Base-by-base conservation (phyloP, 2,797 vertebrate species). In the Danio kyathit region DNA sequence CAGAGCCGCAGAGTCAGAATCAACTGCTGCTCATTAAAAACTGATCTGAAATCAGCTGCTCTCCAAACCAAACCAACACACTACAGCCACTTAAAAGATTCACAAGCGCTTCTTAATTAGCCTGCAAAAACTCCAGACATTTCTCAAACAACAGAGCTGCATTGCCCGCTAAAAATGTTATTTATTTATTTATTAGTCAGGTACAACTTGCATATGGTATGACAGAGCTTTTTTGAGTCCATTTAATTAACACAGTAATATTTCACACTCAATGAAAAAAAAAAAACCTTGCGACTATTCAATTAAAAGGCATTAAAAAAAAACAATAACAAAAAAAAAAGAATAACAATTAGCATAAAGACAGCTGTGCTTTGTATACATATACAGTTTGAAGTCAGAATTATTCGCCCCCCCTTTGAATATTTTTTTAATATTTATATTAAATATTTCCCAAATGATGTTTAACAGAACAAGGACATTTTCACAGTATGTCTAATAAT, bases 21-120 rank as follows among this genome's bases (percentile, higher is more conserved):
- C 29, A 29, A 29, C 38, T 12, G 6, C 5, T 11, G 48, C 57
- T 78, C 67, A 82, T 78, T 77, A 82, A 77, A 77, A 72, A 48
- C 52, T 29, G 29, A 29, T 29, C 29, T 29, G 29, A 29, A 1
- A 29, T 29, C 29, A 29, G 54, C 79, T 61, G 65, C 46, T 51
- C 21, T 76, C 56, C 40, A 41, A 82, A 77, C 21, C 29, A 77
- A 77, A 77, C 21, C 19, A 66, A 44, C 46, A 63, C 21, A 76
- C 71, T 56, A 76, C 19, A 60, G 52, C 57, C 59, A 52, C 49
- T 65, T 72, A 41, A n/a, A 43, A 6, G 14, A 56, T 49, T 72
- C 41, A 61, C 56, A 72, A 41, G 21, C 3, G 54, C 16, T 63
- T 14, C 19, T 29, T 76, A 65, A 76, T 77, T 69, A 51, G 5